Percentiles rank a stretch among this genome's conserved stretches.
Evolutionary conservation across 2,888 invertebrate species (phyloP).

Genomic region (Drosophila glabriapex): DNA sequence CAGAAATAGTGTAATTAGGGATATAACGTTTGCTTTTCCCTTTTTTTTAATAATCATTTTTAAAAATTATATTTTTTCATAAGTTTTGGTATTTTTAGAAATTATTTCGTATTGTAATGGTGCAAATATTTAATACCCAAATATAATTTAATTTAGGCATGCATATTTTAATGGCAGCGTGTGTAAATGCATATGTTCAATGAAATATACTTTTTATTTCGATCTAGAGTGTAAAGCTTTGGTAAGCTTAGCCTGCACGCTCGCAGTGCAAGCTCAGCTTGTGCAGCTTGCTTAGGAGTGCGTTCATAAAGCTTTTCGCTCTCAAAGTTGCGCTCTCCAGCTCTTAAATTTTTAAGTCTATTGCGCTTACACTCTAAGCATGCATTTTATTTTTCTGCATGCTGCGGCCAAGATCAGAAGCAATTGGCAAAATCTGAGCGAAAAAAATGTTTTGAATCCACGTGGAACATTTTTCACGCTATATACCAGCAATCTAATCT

Average conservation of each 20-base stretch:
- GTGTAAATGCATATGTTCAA: background rate
- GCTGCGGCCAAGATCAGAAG: background rate
- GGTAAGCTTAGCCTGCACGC: background rate
- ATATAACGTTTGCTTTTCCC: background rate
- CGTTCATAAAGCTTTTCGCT: background rate
- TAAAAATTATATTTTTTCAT: background rate
- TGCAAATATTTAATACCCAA: slow-evolving; percentile 32
- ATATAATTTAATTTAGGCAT: background rate
- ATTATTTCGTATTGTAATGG: slow-evolving; percentile 48
- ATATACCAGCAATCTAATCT: background rate
- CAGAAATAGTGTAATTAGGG: background rate
- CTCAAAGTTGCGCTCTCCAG: background rate
- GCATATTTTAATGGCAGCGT: background rate
- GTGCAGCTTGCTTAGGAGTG: background rate
- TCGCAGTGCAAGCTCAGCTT: background rate
- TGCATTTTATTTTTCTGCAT: background rate
- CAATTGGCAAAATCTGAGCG: background rate
- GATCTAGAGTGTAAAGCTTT: background rate
- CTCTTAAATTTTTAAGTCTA: background rate
- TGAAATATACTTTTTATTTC: background rate
- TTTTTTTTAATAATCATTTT: background rate
- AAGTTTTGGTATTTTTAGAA: background rate
- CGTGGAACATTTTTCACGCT: background rate
- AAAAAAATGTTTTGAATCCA: background rate
- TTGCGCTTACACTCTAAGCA: background rate